Evolutionary conservation across 2,888 invertebrate species (phyloP).

Genomic region (Thera britannica): DNA sequence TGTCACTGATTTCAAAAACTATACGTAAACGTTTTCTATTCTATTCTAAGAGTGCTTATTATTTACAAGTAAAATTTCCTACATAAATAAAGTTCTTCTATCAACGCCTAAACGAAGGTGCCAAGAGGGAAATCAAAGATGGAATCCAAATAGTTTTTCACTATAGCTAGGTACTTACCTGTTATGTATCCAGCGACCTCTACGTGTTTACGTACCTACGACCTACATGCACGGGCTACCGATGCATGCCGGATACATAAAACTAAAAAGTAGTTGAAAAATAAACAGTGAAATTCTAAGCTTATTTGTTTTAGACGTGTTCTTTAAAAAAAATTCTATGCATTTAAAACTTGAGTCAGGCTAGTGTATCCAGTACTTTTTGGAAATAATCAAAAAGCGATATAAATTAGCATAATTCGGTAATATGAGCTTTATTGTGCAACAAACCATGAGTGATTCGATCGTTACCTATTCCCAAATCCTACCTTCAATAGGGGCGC

Average conservation of each 20-base stretch:
- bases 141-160: neutral
- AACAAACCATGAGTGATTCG: neutral
- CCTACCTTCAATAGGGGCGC: neutral
- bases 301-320: no score
- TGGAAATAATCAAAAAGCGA: no score
- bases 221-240: slow-evolving; percentile 1
- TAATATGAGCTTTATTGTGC: neutral
- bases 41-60: neutral
- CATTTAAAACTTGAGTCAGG: no score
- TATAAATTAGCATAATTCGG: neutral
- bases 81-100: neutral
- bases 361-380: no score
- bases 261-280: neutral
- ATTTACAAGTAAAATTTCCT: neutral
- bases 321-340: no score
- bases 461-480: neutral
- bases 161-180: neutral
- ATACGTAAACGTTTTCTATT: no score
- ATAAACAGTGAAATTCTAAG: neutral
- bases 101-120: neutral
- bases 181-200: neutral
- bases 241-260: slow-evolving; percentile 3
- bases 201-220: neutral
- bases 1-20: no score
- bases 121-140: neutral